Evolutionary conservation across 2,888 invertebrate genomes (phyloP), one percentile per base, ranked within the genome.

Genomic region (Drosophila neotestacea): DNA sequence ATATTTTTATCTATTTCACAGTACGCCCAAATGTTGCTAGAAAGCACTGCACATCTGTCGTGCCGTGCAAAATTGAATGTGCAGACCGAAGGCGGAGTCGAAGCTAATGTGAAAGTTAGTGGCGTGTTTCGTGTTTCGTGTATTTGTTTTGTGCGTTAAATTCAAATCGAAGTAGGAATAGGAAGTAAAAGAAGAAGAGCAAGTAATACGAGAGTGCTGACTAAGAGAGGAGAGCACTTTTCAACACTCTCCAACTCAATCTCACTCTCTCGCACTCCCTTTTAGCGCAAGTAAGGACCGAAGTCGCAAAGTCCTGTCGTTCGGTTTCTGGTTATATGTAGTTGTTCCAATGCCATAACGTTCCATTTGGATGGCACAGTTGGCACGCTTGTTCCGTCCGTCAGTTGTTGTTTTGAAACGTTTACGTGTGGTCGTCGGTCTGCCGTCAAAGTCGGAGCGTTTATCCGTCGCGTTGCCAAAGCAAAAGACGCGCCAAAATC

Each of bases 361-460:
- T 75, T 64, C 50, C 77, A 16, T 38, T n/a, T 22, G 22, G 32
- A 46, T 34, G 28, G 46, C 46, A 56, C 70, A 56, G 59, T 47
- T 62, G 36, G 16, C 47, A 44, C 52, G 50, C 28, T 56, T 58
- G 62, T 50, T 10, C 4, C 39, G 16, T 30, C 16, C 55, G 47
- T 73, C 79, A 79, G 80, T 79, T 71, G 77, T 79, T 77, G 63
- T 80, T 79, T 71, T 77, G 77, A 74, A 71, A 52, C 77, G 71
- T 39, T 61, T 39, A 27, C 62, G 77, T 67, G 58, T 22, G 73
- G 77, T 70, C 27, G 77, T 70, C 27, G 55, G 39, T 51, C 27
- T 62, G 55, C 38, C 30, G 27, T 22, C 42, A 10, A 11, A 32
- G 7, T 50, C 60, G 70, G 62, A 66, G 42, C 34, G 44, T 30